Conservation (phyloP, 2,113 vertebrate genomes). For the Macquaria australasica region DNA sequence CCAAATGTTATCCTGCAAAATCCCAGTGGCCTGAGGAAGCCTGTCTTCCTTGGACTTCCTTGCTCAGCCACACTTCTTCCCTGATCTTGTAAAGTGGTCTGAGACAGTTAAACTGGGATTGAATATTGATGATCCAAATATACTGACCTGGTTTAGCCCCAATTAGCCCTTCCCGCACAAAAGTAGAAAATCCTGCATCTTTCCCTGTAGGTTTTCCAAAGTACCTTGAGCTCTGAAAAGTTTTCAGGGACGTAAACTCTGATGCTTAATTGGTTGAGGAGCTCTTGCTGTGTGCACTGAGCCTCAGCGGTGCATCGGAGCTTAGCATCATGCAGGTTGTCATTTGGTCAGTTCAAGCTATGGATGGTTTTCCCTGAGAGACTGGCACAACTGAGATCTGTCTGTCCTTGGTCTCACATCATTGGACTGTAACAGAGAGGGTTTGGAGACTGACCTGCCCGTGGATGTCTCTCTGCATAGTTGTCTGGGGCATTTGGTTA, state of each 20-base stretch:
- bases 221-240: slow-evolving; percentile 8
- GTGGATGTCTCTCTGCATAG: background rate
- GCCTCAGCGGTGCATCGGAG: background rate
- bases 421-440: slow-evolving; percentile 19
- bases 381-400: slow-evolving; percentile 14
- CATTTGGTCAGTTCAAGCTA: slow-evolving; percentile 26
- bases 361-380: slow-evolving; percentile 32
- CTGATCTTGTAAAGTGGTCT: too few relatives aligned
- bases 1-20: background rate
- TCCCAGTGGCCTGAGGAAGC: background rate
- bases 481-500: background rate
- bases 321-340: slow-evolving; percentile 19
- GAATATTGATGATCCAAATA: background rate
- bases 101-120: background rate
- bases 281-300: background rate
- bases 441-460: slow-evolving; percentile 19
- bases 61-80: background rate
- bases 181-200: slow-evolving; percentile 6
- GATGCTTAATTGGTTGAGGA: slow-evolving; percentile 25
- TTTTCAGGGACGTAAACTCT: slow-evolving; percentile 19
- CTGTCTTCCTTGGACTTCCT: background rate
- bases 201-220: slow-evolving; percentile 11
- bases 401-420: slow-evolving; percentile 47
- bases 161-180: background rate
- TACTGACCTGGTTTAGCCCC: background rate